A percentile compares a stretch with the other conserved stretches of the same genome.
phyloP scores from a whole-genome alignment of 2,888 invertebrate genomes.

The Anoncus sp. region DNA sequence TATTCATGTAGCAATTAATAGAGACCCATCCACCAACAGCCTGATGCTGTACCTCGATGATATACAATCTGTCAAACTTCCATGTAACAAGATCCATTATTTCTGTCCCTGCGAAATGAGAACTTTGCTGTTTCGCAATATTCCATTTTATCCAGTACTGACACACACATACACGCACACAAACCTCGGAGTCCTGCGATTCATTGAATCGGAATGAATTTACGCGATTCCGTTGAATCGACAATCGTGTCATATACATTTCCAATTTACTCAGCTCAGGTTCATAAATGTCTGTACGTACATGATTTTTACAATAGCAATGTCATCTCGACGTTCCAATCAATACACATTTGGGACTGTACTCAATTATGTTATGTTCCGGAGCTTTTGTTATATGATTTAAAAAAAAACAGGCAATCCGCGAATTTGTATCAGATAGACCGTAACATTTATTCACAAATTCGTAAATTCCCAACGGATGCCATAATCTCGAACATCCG shows the following conservation, averaged over 20 bases:
- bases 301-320: neutral
- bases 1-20: constrained; percentile 48
- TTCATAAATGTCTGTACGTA: neutral
- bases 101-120: neutral
- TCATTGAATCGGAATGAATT: constrained; percentile 6
- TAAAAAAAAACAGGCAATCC: too few relatives aligned
- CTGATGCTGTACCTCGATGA: neutral
- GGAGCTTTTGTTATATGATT: too few relatives aligned
- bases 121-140: constrained; percentile 14
- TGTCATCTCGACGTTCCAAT: neutral
- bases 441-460: too few relatives aligned
- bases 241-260: neutral
- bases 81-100: constrained; percentile 2
- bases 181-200: constrained; percentile 1
- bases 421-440: too few relatives aligned
- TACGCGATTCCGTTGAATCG: neutral
- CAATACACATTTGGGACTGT: too few relatives aligned
- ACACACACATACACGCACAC: neutral
- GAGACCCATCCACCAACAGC: constrained; percentile 23
- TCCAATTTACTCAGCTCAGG: neutral
- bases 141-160: neutral
- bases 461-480: too few relatives aligned
- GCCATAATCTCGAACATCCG: too few relatives aligned
- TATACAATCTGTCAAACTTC: constrained; percentile 29
- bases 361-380: too few relatives aligned